These are phyloP conservation scores for Phengaris alcon DNA, from an alignment of 2,888 invertebrate species.

Conservation along the genomic window DNA sequence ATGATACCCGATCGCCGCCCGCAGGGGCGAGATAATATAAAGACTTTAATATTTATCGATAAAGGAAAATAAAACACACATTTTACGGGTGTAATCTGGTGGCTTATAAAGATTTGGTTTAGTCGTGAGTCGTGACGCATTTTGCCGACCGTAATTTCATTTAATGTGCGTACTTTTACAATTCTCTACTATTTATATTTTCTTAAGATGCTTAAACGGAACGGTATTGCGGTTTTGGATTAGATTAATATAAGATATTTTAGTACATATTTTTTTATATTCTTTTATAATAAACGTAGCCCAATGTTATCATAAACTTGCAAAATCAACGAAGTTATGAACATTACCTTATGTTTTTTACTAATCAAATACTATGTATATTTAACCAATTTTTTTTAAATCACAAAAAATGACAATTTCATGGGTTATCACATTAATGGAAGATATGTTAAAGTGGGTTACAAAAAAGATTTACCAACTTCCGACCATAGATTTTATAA, in stretches of 20 bases:
- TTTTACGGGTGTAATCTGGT: conserved; percentile 10
- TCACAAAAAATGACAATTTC: background rate
- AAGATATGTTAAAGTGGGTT: background rate
- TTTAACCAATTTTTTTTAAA: too few relatives aligned
- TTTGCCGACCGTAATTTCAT: conserved; percentile 6
- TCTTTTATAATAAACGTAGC: background rate
- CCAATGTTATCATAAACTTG: background rate
- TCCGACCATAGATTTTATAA: conserved; percentile 16
- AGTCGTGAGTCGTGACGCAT: background rate
- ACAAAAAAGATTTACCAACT: background rate
- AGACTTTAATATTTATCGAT: conserved; percentile 15
- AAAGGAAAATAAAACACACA: background rate
- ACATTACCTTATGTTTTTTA: background rate
- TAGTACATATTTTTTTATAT: background rate
- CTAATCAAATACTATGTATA: too few relatives aligned
- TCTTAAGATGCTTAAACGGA: conserved; percentile 1
- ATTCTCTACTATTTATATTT: conserved; percentile 13
- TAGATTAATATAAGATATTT: background rate
- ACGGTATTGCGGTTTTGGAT: background rate
- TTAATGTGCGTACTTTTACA: conserved; percentile 9
- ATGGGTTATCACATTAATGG: background rate
- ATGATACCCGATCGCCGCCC: background rate
- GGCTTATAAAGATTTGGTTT: conserved; percentile 23
- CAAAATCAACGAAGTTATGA: background rate
- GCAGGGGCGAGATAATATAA: conserved; percentile 7